Base-by-base conservation (phyloP, 2,797 vertebrate genomes). In the Sternarchorhynchus goeldii region DNA sequence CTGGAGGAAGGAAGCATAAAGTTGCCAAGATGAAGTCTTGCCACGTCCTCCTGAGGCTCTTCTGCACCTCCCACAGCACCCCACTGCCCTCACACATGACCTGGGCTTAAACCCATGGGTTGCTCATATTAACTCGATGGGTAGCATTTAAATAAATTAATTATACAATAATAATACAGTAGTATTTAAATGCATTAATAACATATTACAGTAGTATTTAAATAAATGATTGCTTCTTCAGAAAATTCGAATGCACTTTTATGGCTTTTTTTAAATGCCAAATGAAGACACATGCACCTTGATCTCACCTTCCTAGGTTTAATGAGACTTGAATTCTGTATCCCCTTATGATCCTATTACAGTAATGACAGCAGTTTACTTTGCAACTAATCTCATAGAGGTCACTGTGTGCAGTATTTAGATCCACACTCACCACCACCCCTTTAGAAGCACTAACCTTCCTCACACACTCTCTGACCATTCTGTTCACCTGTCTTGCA, bases 1-100 rank as follows among this genome's bases (percentile, higher is more conserved):
- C 70, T 65, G 36, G 45, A 14, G 68, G 21, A 83, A 77, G 63
- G 63, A 65, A 53, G 55, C 41, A 60, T 79, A 76, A 79, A 79
- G 59, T 53, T 25, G 41, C 59, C 18, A 31, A 25, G 21, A 72
- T 68, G 39, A 36, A 36, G 34, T 25, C 25, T 25, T 25, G 25
- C 25, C 25, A 25, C 25, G 25, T 25, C 25, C 25, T 25, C 25
- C 10, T 50, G 45, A 50, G 1, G 14, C 45, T 21, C 16, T 34
- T 73, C 57, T 45, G 6, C 64, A 39, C 74, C 57, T 68, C 31
- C 17, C 32, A 55, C 73, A 31, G 14, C 53, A 31, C 3, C 60
- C 39, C n/a, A 25, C 16, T 68, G 20, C 39, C 71, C 64, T 68
- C 16, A 32, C 8, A 79, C 45, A 36, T 73, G 29, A 64, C 45